These are phyloP conservation scores for Apogon hyalosoma DNA, from an alignment of 2,797 vertebrate species.

Conservation along the genomic window DNA sequence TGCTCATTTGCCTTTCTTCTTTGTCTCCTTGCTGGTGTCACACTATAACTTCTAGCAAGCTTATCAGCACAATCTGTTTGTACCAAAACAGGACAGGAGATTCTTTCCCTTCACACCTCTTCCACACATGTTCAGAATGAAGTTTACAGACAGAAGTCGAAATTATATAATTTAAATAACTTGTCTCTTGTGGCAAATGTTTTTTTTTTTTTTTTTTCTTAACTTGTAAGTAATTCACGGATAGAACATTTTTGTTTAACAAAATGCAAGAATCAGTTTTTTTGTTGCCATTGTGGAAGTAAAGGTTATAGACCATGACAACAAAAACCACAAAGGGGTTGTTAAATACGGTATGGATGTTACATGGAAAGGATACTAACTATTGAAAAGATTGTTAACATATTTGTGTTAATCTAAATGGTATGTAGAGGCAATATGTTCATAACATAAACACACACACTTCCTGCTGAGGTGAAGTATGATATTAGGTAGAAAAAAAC, in stretches of 20 bases:
- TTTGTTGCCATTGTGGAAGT: no score
- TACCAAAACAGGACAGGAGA: conserved; percentile 70
- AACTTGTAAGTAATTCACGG: no score
- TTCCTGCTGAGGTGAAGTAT: no score
- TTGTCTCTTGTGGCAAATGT: no score
- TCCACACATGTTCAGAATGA: background rate
- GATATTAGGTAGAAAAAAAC: conserved; percentile 10
- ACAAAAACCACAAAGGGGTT: no score
- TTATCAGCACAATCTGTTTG: conserved; percentile 67
- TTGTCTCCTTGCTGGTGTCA: conserved; percentile 25
- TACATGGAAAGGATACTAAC: background rate
- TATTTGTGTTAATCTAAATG: conserved; percentile 39
- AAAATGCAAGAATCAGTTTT: no score
- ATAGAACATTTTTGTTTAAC: no score
- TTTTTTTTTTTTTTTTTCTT: no score
- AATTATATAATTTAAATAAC: no score
- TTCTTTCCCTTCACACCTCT: conserved; percentile 20
- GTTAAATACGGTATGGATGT: no score
- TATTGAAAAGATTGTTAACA: background rate
- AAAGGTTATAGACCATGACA: no score
- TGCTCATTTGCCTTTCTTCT: conserved; percentile 12
- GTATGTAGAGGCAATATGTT: conserved; percentile 23
- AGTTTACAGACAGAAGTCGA: background rate
- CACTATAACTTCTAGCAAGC: conserved; percentile 27
- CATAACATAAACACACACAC: conserved; percentile 37